Conservation (phyloP, 2,888 invertebrate genomes). For the Leptinotarsa haldemani region DNA sequence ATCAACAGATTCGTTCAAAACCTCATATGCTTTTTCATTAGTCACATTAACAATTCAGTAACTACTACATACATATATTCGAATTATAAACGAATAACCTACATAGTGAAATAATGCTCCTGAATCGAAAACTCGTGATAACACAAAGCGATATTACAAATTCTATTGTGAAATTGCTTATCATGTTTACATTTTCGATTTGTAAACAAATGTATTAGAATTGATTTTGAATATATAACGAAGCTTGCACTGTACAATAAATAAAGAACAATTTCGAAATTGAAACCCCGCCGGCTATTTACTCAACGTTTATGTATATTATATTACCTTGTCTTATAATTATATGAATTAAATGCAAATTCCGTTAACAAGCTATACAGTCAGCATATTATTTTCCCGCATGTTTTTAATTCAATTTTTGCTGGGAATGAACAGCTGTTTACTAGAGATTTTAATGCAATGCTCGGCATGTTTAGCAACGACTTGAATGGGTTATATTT, state of each 20-base stretch:
- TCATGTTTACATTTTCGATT: conserved; percentile 4
- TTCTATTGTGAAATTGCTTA: conserved; percentile 7
- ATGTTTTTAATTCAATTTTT: conserved; percentile 25
- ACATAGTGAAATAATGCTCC: background rate
- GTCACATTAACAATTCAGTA: too few relatives aligned
- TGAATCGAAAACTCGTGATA: background rate
- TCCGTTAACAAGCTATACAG: conserved; percentile 17
- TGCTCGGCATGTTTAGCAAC: background rate
- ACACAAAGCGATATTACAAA: background rate
- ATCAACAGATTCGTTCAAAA: too few relatives aligned
- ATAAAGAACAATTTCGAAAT: conserved; percentile 32
- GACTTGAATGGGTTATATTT: too few relatives aligned
- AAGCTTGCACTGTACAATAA: conserved; percentile 21
- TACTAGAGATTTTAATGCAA: background rate
- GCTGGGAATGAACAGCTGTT: background rate
- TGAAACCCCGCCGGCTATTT: conserved; percentile 28
- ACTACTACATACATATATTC: background rate
- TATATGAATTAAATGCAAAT: conserved; percentile 37
- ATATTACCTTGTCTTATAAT: conserved; percentile 31
- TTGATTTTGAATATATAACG: conserved; percentile 9
- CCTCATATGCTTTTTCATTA: too few relatives aligned
- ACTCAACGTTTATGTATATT: conserved; percentile 32
- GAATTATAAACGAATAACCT: background rate
- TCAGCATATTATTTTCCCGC: conserved; percentile 21
- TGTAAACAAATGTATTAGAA: conserved; percentile 19